Evolutionary conservation across 2,888 invertebrate genomes (phyloP).

Genomic region (Hypolimnas misippus): DNA sequence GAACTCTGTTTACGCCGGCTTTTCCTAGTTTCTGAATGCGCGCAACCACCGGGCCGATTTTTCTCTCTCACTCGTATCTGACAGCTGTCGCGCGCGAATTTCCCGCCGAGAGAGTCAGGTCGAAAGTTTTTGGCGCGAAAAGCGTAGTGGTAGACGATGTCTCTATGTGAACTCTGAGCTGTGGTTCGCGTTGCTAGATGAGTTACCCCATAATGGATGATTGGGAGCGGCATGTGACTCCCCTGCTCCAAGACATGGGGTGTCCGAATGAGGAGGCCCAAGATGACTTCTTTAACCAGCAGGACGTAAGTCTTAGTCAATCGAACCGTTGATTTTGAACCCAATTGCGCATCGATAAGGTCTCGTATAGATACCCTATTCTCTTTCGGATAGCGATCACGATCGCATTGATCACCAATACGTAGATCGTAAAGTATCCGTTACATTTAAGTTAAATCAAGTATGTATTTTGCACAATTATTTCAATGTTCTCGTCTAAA

Average conservation of each 20-base stretch:
- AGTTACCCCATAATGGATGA: slow-evolving; percentile 76
- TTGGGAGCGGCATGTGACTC: slow-evolving; percentile 85
- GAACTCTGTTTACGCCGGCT: slow-evolving; percentile 14
- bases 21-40: slow-evolving; percentile 78
- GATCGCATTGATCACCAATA: background rate
- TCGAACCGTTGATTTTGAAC: slow-evolving; percentile 13
- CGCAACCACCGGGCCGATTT: slow-evolving; percentile 75
- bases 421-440: background rate
- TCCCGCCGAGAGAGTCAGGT: slow-evolving; percentile 25
- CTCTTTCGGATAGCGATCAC: background rate
- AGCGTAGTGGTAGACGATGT: slow-evolving; percentile 62
- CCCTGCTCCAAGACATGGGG: slow-evolving; percentile 84
- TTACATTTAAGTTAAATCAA: background rate
- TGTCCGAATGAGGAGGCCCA: slow-evolving; percentile 81
- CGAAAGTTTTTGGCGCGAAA: slow-evolving; percentile 81
- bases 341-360: slow-evolving; percentile 3
- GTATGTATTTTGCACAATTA: background rate
- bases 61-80: slow-evolving; percentile 73
- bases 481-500: slow-evolving; percentile 22
- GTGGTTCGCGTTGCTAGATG: slow-evolving; percentile 33
- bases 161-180: slow-evolving; percentile 66
- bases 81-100: slow-evolving; percentile 20
- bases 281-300: slow-evolving; percentile 84
- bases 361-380: no score
- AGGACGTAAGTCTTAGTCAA: slow-evolving; percentile 77